Evolutionary conservation across 2,888 invertebrate genomes (phyloP).

Genomic region (Andrena trimmerana): DNA sequence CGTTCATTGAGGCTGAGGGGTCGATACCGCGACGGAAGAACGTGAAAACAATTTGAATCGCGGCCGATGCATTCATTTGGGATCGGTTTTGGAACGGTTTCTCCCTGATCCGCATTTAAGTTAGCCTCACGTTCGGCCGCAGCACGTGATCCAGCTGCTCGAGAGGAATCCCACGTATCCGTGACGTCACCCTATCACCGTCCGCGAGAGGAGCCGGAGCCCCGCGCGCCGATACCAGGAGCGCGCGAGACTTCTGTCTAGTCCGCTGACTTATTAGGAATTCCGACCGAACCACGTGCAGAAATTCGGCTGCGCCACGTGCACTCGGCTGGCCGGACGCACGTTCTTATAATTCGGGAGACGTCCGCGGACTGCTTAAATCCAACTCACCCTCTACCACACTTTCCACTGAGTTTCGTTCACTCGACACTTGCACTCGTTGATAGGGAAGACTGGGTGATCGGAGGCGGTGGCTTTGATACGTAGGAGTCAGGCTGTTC

Average conservation of each 20-base stretch:
- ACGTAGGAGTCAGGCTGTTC: too few species aligned
- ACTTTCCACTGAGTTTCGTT: too few species aligned
- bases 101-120: slow-evolving; percentile 77
- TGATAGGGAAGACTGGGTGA: too few species aligned
- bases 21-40: slow-evolving; percentile 59
- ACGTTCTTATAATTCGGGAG: slow-evolving; percentile 79
- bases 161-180: slow-evolving; percentile 79
- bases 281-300: slow-evolving; percentile 79
- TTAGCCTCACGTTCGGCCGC: slow-evolving; percentile 78
- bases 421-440: too few species aligned
- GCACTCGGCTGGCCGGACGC: slow-evolving; percentile 71
- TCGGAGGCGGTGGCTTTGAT: too few species aligned
- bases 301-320: slow-evolving; percentile 79
- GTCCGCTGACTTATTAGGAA: slow-evolving; percentile 80
- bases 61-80: slow-evolving; percentile 63
- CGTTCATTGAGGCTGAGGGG: slow-evolving; percentile 35
- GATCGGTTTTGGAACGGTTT: slow-evolving; percentile 66
- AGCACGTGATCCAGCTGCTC: slow-evolving; percentile 84
- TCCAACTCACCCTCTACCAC: slow-evolving; percentile 39
- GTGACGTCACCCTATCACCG: slow-evolving; percentile 79
- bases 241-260: slow-evolving; percentile 72
- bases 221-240: slow-evolving; percentile 67
- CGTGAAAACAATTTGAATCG: slow-evolving; percentile 77
- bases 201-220: slow-evolving; percentile 50
- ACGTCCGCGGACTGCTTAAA: slow-evolving; percentile 71